Evolutionary conservation across 1,140 invertebrate genomes (phyloP).

Genomic region (Colletes gigas): DNA sequence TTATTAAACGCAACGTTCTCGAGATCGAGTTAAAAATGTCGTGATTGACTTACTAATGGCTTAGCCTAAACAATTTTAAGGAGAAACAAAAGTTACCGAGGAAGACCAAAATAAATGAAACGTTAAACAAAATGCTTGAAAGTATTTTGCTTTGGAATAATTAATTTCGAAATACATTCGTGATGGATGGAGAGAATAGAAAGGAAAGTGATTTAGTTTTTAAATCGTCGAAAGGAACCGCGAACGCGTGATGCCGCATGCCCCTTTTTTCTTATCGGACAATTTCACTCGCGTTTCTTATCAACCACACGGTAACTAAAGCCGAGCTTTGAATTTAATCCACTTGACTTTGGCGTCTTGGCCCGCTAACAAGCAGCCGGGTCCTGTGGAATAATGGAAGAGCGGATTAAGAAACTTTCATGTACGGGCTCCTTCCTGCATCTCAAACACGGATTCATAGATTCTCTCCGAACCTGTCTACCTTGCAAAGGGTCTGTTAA

Average conservation of each 20-base stretch:
- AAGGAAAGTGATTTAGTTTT: no score
- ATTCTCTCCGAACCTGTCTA: background rate
- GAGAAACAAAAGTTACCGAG: no score
- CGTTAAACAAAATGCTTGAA: no score
- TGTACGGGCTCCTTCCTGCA: background rate
- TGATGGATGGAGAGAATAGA: no score
- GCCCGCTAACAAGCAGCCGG: background rate
- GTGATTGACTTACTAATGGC: no score
- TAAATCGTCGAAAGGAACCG: background rate
- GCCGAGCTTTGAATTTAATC: conserved; percentile 24
- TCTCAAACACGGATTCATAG: background rate
- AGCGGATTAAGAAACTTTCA: conserved; percentile 24
- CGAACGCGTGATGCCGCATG: background rate
- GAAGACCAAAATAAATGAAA: no score
- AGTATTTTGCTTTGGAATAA: no score
- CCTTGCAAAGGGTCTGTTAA: background rate
- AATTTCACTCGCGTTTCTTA: background rate
- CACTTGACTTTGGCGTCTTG: conserved; percentile 3
- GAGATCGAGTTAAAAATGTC: no score
- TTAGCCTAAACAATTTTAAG: no score
- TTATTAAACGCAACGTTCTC: no score
- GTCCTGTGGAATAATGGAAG: conserved; percentile 2
- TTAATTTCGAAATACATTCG: no score
- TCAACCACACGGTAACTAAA: conserved; percentile 8
- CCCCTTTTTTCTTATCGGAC: background rate